These are phyloP conservation scores for Siphonodentalium dalli DNA, from an alignment of 2,888 invertebrate species.

Conservation along the genomic window DNA sequence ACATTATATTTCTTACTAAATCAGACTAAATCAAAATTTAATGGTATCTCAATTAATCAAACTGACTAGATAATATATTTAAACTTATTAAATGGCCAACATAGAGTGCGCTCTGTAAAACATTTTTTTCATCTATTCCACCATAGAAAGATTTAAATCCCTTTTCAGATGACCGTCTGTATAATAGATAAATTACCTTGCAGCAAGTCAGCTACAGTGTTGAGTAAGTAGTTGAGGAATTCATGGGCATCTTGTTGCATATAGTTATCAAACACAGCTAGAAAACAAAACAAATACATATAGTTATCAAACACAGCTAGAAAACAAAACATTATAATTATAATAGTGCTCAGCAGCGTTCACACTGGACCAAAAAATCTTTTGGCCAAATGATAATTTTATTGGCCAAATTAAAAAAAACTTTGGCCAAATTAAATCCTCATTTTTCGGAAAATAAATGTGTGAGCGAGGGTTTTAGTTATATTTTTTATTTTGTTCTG, in stretches of 20 bases:
- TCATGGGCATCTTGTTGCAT: conserved; percentile 99
- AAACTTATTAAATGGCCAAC: background rate
- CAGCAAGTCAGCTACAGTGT: conserved; percentile 71
- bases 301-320: conserved; percentile 99
- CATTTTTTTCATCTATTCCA: background rate
- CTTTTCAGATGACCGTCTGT: background rate
- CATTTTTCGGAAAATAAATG: too few relatives aligned
- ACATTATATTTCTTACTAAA: too few relatives aligned
- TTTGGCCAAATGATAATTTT: too few relatives aligned
- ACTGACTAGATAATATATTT: background rate
- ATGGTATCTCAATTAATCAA: too few relatives aligned
- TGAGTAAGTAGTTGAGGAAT: conserved; percentile 98
- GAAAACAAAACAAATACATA: conserved; percentile 78
- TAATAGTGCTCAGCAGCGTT: too few relatives aligned
- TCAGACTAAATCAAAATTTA: too few relatives aligned
- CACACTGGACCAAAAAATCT: too few relatives aligned
- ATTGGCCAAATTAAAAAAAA: too few relatives aligned
- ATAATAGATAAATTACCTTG: conserved; percentile 71
- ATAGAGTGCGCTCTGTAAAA: background rate
- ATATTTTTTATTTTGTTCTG: too few relatives aligned
- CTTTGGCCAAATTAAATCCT: too few relatives aligned
- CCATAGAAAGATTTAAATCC: background rate
- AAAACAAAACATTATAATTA: too few relatives aligned
- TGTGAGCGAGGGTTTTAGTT: too few relatives aligned
- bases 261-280: conserved; percentile 99